phyloP scores from a whole-genome alignment of 2,113 vertebrate genomes.

The Typhlomys cinereus region DNA sequence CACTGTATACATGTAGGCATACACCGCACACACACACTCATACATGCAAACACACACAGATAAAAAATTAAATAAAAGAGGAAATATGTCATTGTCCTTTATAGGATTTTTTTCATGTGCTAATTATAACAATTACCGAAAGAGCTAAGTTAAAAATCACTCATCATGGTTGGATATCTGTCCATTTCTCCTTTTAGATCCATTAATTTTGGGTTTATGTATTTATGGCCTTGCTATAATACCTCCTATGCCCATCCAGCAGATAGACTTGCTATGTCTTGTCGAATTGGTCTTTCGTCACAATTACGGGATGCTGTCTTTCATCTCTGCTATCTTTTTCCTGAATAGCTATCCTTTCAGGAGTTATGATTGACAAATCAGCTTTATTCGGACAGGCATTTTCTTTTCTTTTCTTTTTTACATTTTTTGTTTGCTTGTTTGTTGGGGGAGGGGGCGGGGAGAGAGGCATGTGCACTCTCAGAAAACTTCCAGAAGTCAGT shows the following conservation, averaged over 20 bases:
- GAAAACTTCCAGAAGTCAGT: too few relatives aligned
- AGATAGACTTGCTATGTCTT: not conserved
- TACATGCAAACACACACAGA: too few relatives aligned
- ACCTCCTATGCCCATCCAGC: not conserved
- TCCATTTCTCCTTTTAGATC: not conserved
- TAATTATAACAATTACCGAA: not conserved
- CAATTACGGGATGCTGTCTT: not conserved
- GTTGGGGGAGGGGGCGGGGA: too few relatives aligned
- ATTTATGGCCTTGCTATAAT: not conserved
- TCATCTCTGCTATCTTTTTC: not conserved
- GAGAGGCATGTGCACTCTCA: too few relatives aligned
- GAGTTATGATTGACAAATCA: not conserved
- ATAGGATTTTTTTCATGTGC: not conserved
- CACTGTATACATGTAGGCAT: too few relatives aligned
- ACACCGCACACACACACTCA: too few relatives aligned
- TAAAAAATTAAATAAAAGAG: too few relatives aligned
- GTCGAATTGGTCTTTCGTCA: not conserved
- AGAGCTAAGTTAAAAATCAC: not conserved
- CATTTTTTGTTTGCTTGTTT: too few relatives aligned
- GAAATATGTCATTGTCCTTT: too few relatives aligned
- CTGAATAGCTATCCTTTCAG: not conserved
- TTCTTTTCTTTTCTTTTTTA: too few relatives aligned
- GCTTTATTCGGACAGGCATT: too few relatives aligned
- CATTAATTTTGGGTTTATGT: not conserved
- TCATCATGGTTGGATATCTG: not conserved